phyloP scores from a whole-genome alignment of 2,888 invertebrate genomes.

The Nudaria mundana region DNA sequence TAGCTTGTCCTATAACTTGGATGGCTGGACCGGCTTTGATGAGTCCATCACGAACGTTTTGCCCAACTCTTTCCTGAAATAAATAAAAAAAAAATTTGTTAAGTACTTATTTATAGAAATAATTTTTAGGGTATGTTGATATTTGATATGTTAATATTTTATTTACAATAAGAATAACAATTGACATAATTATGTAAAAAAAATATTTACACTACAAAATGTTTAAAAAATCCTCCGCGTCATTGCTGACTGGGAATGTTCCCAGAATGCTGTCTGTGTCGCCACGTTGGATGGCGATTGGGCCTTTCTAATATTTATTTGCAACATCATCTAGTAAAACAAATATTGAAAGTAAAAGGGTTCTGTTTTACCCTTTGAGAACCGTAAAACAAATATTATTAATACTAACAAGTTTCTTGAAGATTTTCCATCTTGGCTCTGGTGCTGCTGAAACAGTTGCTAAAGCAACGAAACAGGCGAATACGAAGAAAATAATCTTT shows the following conservation, averaged over 20 bases:
- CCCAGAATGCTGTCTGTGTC: too few relatives aligned
- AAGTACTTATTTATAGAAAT: background rate
- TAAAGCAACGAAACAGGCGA: conserved; percentile 42
- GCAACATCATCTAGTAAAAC: too few relatives aligned
- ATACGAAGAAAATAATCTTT: conserved; percentile 44
- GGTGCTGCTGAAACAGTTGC: conserved; percentile 39
- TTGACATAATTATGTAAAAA: too few relatives aligned
- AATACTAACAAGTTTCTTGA: conserved; percentile 53
- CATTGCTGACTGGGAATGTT: too few relatives aligned
- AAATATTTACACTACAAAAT: too few relatives aligned
- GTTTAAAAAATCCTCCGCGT: too few relatives aligned
- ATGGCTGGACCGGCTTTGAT: conserved; percentile 61
- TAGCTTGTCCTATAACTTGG: conserved; percentile 47
- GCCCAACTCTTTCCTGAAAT: conserved; percentile 54
- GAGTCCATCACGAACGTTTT: conserved; percentile 50
- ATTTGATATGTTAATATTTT: too few relatives aligned
- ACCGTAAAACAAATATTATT: background rate
- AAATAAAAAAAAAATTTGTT: background rate
- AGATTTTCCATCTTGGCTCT: conserved; percentile 48
- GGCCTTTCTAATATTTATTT: too few relatives aligned
- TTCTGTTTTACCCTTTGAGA: too few relatives aligned
- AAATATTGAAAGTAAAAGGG: too few relatives aligned
- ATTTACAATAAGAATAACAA: too few relatives aligned
- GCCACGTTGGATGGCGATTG: too few relatives aligned
- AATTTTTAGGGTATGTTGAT: conserved; percentile 25